These are phyloP conservation scores for Pharmacophagus antenor DNA, from an alignment of 2,888 invertebrate genomes.

Conservation along the genomic window DNA sequence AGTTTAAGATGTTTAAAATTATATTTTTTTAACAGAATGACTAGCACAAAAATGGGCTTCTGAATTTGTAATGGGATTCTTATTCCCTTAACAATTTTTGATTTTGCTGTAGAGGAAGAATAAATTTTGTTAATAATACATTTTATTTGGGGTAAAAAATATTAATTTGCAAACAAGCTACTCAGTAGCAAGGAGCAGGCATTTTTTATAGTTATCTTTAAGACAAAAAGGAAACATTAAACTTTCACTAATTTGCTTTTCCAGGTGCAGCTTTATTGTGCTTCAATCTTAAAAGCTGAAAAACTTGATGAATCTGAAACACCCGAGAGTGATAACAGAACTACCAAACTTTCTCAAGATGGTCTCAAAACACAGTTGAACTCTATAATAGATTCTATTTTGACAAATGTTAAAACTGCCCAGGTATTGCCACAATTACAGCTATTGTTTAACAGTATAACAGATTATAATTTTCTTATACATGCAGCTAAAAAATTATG, in stretches of 20 bases:
- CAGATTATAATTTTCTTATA: conserved; percentile 54
- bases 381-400: conserved; percentile 40
- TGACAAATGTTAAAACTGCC: conserved; percentile 37
- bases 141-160: background rate
- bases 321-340: background rate
- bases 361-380: conserved; percentile 50
- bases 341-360: conserved; percentile 37
- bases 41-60: no score
- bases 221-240: background rate
- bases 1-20: no score
- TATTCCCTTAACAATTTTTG: no score
- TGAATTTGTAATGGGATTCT: no score
- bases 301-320: conserved; percentile 13
- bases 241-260: background rate
- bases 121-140: background rate
- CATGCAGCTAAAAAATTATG: conserved; percentile 52
- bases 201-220: background rate
- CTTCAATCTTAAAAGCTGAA: conserved; percentile 10
- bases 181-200: no score
- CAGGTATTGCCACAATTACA: conserved; percentile 50
- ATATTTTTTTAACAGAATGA: no score
- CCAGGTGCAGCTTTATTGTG: conserved; percentile 25
- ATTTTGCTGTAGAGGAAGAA: background rate
- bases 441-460: conserved; percentile 56
- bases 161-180: background rate